These are phyloP conservation scores for Intellagama lesueurii DNA, from an alignment of 2,797 vertebrate species.

Conservation along the genomic window DNA sequence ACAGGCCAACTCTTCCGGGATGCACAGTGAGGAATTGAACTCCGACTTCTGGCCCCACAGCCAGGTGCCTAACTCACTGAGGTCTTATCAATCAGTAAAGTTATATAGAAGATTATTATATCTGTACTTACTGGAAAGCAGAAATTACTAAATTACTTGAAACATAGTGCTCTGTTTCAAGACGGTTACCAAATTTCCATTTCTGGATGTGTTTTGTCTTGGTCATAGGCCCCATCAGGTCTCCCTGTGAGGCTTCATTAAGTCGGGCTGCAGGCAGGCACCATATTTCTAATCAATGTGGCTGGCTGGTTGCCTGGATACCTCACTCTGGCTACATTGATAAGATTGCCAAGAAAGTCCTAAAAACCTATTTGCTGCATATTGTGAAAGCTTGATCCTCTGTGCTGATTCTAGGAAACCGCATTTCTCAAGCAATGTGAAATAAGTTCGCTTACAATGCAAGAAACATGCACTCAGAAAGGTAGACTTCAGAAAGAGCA, in stretches of 20 bases:
- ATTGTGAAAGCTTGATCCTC: conserved; percentile 44
- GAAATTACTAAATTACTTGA: too few relatives aligned
- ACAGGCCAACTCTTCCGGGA: too few relatives aligned
- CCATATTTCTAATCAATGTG: conserved; percentile 52
- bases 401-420: conserved; percentile 42
- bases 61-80: too few relatives aligned
- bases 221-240: conserved; percentile 45
- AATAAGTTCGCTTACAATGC: neutral
- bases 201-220: conserved; percentile 53
- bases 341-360: conserved; percentile 46
- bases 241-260: conserved; percentile 54
- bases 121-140: too few relatives aligned
- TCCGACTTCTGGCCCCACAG: too few relatives aligned
- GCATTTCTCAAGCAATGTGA: conserved; percentile 33
- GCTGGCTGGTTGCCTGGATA: conserved; percentile 66
- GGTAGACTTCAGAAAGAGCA: conserved; percentile 36
- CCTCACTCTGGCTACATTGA: conserved; percentile 56
- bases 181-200: conserved; percentile 59
- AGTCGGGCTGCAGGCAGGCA: conserved; percentile 51
- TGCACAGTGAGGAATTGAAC: too few relatives aligned
- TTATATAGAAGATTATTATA: too few relatives aligned
- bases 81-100: too few relatives aligned
- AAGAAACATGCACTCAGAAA: conserved; percentile 22
- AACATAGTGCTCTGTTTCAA: neutral
- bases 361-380: conserved; percentile 39